A percentile compares a stretch with the other conserved stretches of the same genome.
Conservation (phyloP, 2,797 vertebrate genomes). For the Psittacula derbiana region DNA sequence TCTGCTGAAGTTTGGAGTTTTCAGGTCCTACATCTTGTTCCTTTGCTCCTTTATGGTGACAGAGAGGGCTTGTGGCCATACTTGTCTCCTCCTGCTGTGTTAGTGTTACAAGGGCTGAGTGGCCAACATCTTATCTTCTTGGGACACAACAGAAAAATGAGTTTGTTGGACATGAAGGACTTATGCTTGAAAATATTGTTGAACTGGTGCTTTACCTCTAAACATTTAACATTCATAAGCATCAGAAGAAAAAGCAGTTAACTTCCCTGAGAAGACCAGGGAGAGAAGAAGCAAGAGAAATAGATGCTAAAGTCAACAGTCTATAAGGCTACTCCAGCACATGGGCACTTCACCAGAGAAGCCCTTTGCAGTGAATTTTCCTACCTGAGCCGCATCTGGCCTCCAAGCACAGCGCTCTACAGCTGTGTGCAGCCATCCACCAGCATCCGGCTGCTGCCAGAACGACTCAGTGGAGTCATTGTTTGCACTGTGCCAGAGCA, state of each 20-base stretch:
- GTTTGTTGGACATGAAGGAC: not conserved
- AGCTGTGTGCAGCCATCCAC: not conserved
- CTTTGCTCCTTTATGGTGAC: not conserved
- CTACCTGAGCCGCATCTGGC: not conserved
- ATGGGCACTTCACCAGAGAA: not conserved
- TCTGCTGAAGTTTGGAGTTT: not conserved
- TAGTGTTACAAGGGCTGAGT: not conserved
- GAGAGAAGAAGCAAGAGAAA: not conserved
- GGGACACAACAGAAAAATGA: rapidly evolving
- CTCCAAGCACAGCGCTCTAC: not conserved
- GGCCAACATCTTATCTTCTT: not conserved
- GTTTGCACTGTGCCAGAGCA: not conserved
- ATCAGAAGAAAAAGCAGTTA: not conserved
- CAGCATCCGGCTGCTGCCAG: not conserved
- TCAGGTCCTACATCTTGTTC: not conserved
- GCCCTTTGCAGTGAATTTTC: not conserved
- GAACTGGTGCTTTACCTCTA: not conserved
- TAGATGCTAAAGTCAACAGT: not conserved
- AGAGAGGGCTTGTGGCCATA: not conserved
- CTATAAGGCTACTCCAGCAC: not conserved
- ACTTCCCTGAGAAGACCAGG: not conserved
- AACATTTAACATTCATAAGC: not conserved
- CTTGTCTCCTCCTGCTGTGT: not conserved
- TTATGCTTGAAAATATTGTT: not conserved
- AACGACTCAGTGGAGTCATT: not conserved